These are phyloP conservation scores for Plebejus melissa DNA, from an alignment of 2,888 invertebrate species.

Conservation along the genomic window DNA sequence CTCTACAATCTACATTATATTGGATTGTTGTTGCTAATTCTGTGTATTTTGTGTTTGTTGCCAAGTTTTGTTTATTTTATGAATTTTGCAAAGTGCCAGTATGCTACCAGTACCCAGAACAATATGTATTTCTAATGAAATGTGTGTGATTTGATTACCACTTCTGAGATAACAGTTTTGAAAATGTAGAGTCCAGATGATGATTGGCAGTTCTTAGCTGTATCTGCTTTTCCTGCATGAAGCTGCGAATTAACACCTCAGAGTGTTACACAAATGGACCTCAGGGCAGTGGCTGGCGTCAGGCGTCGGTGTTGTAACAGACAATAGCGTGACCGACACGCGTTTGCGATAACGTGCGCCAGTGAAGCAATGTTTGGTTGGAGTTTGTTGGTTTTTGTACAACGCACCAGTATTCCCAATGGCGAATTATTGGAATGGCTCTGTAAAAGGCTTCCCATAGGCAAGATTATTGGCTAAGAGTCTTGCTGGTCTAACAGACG, in stretches of 20 bases:
- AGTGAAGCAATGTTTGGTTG: slow-evolving; percentile 21
- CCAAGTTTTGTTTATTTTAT: too few relatives aligned
- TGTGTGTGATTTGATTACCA: neutral
- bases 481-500: too few relatives aligned
- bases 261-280: slow-evolving; percentile 2
- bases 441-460: neutral
- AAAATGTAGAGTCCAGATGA: neutral
- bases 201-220: neutral
- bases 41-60: too few relatives aligned
- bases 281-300: neutral
- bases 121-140: too few relatives aligned
- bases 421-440: neutral
- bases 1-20: too few relatives aligned
- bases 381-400: slow-evolving; percentile 10
- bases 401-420: neutral
- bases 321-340: slow-evolving; percentile 27
- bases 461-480: neutral
- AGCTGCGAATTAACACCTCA: neutral
- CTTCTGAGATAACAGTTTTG: neutral
- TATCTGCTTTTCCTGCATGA: neutral
- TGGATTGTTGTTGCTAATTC: too few relatives aligned
- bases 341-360: slow-evolving; percentile 22
- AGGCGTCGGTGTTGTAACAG: slow-evolving; percentile 22
- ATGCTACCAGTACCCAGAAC: too few relatives aligned
- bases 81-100: too few relatives aligned